Base-by-base conservation (phyloP, 2,888 invertebrate species). In the Marronus borbonicus region DNA sequence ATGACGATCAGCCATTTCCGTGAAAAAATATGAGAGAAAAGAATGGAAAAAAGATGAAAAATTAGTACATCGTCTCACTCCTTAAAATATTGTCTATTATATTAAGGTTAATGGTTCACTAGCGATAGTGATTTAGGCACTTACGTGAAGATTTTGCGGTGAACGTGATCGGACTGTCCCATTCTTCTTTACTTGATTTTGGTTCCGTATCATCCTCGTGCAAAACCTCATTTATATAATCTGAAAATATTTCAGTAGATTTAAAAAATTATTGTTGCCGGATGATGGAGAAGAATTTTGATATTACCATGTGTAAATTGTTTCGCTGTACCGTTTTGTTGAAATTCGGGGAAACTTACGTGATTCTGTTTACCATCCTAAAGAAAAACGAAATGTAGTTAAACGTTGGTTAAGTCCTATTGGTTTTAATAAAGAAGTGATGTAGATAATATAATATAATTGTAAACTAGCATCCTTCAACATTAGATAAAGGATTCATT, bases 111-210 rank as follows among this genome's bases (percentile, higher is more conserved):
- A 8, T 50, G 31, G 62, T 60, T 20, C 14, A 8, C n/a, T 44
- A 50, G n/a, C 17, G 55, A 17, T 55, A 17, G 55, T 55, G 17
- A 17, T n/a, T 62, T 8, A n/a, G 24, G 60, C 86, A 93, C 94
- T 94, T 93, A 96, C 96, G 95, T 89, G 94, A 94, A 88, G 95
- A 94, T 90, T 95, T 94, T 80, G 96, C 97, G 84, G 96, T 96
- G 88, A 97, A 97, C 81, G 95, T 96, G 84, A 97, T 95, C 85
- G 96, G 96, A 89, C 94, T 94, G 87, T 96, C 96, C 93, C 93
- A 93, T 85, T 96, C 96, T 83, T 93, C 93, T 82, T 89, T 91
- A 80, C 89, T 90, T 70, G 92, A 91, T 82, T 91, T 91, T 3
- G 91, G 90, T 82, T 89, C 90, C 12, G 90, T 88, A 55, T 89